Percentiles rank a stretch among this genome's conserved stretches.
Conservation (phyloP, 2,113 vertebrate species). For the Camelus dromedarius region DNA sequence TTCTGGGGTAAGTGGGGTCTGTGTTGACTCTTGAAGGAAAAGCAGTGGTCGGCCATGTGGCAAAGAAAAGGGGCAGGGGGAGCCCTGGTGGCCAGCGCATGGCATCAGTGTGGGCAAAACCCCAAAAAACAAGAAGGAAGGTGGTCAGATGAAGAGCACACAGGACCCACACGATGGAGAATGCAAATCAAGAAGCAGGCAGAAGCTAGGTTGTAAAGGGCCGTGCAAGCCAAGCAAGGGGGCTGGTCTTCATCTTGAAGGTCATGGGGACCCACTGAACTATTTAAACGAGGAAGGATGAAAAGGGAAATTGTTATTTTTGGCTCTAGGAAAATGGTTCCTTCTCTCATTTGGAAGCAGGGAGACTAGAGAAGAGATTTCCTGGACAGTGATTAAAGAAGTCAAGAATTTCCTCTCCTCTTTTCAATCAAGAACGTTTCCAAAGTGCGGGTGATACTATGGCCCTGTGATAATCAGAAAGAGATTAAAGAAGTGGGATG, state of each 20-base stretch:
- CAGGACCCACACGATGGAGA: neutral
- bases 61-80: neutral
- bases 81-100: neutral
- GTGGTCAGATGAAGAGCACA: neutral
- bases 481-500: neutral
- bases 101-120: neutral
- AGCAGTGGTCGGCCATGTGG: neutral
- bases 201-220: neutral
- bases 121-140: neutral
- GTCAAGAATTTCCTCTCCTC: neutral
- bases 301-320: neutral
- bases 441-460: neutral
- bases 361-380: constrained; percentile 32
- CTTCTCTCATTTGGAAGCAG: neutral
- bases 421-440: constrained; percentile 21
- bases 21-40: neutral
- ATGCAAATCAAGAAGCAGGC: neutral
- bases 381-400: neutral
- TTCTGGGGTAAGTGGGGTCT: neutral
- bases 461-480: neutral
- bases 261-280: neutral
- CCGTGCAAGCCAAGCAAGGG: neutral
- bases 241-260: neutral
- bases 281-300: neutral
- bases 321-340: constrained; percentile 23